Evolutionary conservation across 1,140 invertebrate species (phyloP).

Genomic region (Drosophila neocordata): DNA sequence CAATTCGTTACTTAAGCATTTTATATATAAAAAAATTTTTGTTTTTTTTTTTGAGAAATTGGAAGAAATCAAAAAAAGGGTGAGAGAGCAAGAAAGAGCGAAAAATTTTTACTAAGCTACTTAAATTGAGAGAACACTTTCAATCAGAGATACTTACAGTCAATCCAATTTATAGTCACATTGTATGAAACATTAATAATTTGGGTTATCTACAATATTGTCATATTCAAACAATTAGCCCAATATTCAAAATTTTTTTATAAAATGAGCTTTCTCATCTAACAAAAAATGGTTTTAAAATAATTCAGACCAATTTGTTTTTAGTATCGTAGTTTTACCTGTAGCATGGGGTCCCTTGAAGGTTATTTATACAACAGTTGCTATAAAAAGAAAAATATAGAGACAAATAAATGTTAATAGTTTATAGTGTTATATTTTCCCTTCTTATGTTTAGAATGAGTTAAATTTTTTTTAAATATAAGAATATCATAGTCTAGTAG

Average conservation of each 20-base stretch:
- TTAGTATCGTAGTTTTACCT: no score
- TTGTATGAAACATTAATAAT: not conserved
- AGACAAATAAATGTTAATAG: not conserved
- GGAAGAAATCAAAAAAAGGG: not conserved
- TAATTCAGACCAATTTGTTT: no score
- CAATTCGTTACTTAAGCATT: constrained; percentile 5
- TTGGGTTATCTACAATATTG: no score
- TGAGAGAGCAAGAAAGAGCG: not conserved
- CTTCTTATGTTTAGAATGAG: no score
- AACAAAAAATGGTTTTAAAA: no score
- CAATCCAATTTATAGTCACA: not conserved
- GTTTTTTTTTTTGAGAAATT: not conserved
- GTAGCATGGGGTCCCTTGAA: constrained; percentile 4
- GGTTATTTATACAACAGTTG: not conserved
- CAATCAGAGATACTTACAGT: not conserved
- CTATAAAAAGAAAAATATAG: not conserved
- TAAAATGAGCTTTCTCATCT: no score
- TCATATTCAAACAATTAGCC: no score
- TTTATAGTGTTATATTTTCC: no score
- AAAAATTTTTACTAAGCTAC: not conserved
- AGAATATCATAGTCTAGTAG: no score
- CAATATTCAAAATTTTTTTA: no score
- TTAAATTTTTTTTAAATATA: no score
- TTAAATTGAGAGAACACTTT: not conserved
- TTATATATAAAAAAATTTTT: not conserved